phyloP scores from a whole-genome alignment of 2,113 vertebrate genomes.

The Falcunculus frontatus region DNA sequence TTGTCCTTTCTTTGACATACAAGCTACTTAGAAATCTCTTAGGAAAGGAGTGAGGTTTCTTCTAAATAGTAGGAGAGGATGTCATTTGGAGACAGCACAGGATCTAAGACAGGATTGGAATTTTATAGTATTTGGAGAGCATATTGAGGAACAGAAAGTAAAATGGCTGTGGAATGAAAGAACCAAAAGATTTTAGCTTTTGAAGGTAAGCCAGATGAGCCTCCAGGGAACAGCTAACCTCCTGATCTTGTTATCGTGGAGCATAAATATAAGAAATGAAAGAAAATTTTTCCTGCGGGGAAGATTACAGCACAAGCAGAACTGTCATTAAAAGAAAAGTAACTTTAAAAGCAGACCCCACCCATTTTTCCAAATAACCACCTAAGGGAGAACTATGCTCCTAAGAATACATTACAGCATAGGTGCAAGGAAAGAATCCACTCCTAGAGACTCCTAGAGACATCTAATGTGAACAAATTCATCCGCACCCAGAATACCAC shows the following conservation, averaged over 20 bases:
- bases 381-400: background rate
- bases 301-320: background rate
- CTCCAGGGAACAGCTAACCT: constrained; percentile 12
- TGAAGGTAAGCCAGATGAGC: constrained; percentile 18
- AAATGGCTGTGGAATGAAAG: background rate
- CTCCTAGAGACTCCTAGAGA: background rate
- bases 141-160: background rate
- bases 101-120: background rate
- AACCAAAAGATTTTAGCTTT: background rate
- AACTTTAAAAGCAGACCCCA: background rate
- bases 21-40: background rate
- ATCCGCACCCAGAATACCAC: background rate
- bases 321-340: background rate
- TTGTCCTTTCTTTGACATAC: background rate
- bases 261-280: background rate
- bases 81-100: background rate
- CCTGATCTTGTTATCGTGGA: constrained; percentile 20
- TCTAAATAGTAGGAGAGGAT: background rate
- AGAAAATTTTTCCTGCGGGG: background rate
- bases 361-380: background rate
- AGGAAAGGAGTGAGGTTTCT: background rate
- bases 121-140: background rate
- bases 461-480: background rate
- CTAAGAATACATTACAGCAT: background rate
- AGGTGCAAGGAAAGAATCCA: background rate